phyloP scores from a whole-genome alignment of 2,888 invertebrate genomes.

The Cerastis rubricosa region DNA sequence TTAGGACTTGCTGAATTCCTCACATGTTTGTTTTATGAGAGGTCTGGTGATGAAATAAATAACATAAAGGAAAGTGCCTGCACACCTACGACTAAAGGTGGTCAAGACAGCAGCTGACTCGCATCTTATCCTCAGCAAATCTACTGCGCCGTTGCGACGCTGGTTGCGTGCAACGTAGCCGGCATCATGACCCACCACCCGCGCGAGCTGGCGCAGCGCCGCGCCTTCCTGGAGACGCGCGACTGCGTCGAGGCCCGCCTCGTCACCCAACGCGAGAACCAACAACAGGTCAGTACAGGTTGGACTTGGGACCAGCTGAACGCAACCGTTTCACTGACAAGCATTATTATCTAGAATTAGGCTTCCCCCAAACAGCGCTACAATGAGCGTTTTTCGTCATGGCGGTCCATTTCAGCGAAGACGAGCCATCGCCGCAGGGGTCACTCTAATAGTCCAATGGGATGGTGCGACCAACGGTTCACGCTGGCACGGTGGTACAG shows the following conservation, averaged over 20 bases:
- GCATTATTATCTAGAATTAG: not conserved
- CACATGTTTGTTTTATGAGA: not conserved
- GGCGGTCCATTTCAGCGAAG: not conserved
- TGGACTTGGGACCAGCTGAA: too few relatives aligned
- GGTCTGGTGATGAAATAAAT: not conserved
- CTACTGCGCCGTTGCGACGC: slow-evolving; percentile 92
- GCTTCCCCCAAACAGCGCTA: not conserved
- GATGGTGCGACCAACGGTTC: not conserved
- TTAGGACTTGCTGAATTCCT: not conserved
- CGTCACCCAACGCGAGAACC: slow-evolving; percentile 97
- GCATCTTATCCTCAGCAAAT: slow-evolving; percentile 87
- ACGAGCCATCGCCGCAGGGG: not conserved
- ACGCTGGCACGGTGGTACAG: not conserved
- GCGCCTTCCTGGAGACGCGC: slow-evolving; percentile 98
- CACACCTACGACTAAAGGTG: not conserved
- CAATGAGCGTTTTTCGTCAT: not conserved
- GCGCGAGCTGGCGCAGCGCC: slow-evolving; percentile 96
- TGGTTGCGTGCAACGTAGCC: slow-evolving; percentile 95
- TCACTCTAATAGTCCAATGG: not conserved
- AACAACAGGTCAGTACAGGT: slow-evolving; percentile 94
- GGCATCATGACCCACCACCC: slow-evolving; percentile 98
- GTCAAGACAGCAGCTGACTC: not conserved
- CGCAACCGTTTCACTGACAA: too few relatives aligned
- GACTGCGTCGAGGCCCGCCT: slow-evolving; percentile 98
- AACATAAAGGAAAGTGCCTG: not conserved